A percentile compares a stretch with the other conserved stretches of the same genome.
These are phyloP conservation scores for Metellina segmentata DNA, from an alignment of 2,888 invertebrate species.

Conservation along the genomic window DNA sequence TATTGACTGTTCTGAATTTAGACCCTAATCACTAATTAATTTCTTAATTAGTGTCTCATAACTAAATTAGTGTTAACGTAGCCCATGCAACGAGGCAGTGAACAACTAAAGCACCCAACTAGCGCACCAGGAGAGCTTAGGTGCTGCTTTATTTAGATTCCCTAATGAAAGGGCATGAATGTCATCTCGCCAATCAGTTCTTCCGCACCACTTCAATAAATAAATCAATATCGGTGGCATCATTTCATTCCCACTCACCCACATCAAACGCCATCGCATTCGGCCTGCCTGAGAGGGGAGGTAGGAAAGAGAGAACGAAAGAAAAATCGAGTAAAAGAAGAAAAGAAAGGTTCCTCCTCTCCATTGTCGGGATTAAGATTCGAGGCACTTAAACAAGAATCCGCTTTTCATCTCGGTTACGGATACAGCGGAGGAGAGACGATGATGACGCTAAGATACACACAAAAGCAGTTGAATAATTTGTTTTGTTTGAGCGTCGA, in stretches of 20 bases:
- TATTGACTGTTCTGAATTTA: not conserved
- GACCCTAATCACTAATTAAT: not conserved
- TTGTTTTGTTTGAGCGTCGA: conserved; percentile 76
- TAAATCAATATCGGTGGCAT: conserved; percentile 20
- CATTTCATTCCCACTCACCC: conserved; percentile 32
- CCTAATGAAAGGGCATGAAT: conserved; percentile 1
- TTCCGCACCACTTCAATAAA: conserved; percentile 7
- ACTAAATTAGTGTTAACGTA: not conserved
- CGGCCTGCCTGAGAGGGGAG: not conserved
- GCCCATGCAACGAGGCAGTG: not conserved
- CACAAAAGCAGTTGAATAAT: conserved; percentile 75
- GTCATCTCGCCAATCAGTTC: conserved; percentile 17
- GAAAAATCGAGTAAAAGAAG: not conserved
- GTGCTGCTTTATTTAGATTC: not conserved
- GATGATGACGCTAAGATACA: conserved; percentile 69
- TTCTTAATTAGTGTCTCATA: not conserved
- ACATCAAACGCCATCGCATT: conserved; percentile 10
- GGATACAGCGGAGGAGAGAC: conserved; percentile 51
- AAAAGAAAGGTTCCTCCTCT: conserved; percentile 14
- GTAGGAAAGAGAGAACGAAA: not conserved
- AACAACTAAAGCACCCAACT: too few relatives aligned
- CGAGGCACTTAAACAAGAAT: conserved; percentile 57
- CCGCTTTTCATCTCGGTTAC: conserved; percentile 73
- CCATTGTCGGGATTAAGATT: conserved; percentile 65
- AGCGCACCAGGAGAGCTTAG: too few relatives aligned